Evolutionary conservation across 2,888 invertebrate genomes (phyloP), one percentile per base, ranked within the genome.

Genomic region (Crematogaster levior): DNA sequence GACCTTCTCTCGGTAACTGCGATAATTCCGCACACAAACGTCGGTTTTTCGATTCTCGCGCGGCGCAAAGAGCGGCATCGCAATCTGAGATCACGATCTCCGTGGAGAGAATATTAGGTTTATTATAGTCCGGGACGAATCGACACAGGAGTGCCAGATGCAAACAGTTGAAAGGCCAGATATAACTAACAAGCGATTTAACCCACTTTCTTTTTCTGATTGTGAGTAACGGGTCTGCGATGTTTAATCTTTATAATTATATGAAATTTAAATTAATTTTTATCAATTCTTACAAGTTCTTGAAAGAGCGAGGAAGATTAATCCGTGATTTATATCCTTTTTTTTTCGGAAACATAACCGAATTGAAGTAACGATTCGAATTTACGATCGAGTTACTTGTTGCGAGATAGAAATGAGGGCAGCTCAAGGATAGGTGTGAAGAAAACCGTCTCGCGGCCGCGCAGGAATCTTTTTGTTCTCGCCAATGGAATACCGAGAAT

Each of bases 401-500:
- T 7, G 40, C 53, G 24, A 37, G 27, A 27, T 56, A n/a, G 70
- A 72, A 48, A 58, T 15, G 48, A 21, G 48, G 0, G 37, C 27
- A 51, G 72, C 27, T 51, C 43, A 56, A 27, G 34, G 48, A 40
- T 46, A 53, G 51, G 18, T 10, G 43, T 37, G 30, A 37, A 53
- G 61, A 51, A 53, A 73, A 46, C 12, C 6, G 24, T 65, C 56
- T 58, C 34, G 40, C 61, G 72, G 27, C 24, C 73, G 73, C 60
- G 51, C 40, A 18, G 40, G 27, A 40, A 46, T 40, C 18, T 63
- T 77, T 51, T 80, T 60, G 68, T 84, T 73, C 61, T 60, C 43
- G 21, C 51, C 68, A 68, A 56, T 68, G 53, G 37, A 30, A 10
- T 82, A 77, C 81, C 56, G 24, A 53, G 83, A 81, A 75, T 83